A percentile compares a stretch with the other conserved stretches of the same genome.
Evolutionary conservation across 2,888 invertebrate genomes (phyloP).

Genomic region (Tubulanus polymorphus): DNA sequence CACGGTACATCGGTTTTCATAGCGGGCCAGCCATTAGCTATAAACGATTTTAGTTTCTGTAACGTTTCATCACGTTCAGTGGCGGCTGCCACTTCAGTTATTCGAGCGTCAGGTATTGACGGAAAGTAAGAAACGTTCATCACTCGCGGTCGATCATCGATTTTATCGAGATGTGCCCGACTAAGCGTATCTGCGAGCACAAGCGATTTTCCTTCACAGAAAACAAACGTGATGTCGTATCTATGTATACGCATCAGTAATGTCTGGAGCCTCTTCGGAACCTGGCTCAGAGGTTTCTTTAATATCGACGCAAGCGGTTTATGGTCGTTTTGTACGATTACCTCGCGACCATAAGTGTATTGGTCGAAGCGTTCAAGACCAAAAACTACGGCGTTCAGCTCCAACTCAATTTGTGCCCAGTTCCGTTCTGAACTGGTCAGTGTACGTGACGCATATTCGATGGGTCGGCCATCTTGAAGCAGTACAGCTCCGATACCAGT

Average conservation of each 20-base stretch:
- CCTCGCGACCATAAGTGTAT: conserved; percentile 20
- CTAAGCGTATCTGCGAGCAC: conserved; percentile 7
- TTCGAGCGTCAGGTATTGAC: not conserved
- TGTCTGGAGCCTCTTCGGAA: conserved; percentile 5
- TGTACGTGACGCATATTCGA: conserved; percentile 10
- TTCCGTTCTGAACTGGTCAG: conserved; percentile 6
- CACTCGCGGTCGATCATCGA: not conserved
- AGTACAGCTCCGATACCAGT: conserved; percentile 7
- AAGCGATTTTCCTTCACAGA: conserved; percentile 3
- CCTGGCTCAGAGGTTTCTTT: conserved; percentile 3
- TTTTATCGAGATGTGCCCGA: conserved; percentile 6
- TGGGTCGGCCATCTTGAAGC: conserved; percentile 6
- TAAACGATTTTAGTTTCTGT: not conserved
- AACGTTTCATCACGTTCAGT: not conserved
- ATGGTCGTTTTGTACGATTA: conserved; percentile 8
- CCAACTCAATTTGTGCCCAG: conserved; percentile 11
- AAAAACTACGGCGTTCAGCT: conserved; percentile 8
- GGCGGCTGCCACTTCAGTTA: conserved; percentile 5
- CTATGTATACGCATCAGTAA: conserved; percentile 7
- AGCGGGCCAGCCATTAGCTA: conserved; percentile 11
- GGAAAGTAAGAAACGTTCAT: not conserved
- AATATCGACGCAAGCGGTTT: conserved; percentile 3
- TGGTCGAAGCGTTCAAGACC: conserved; percentile 24
- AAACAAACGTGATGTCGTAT: conserved; percentile 4
- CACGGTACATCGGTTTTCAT: conserved; percentile 2